Percentiles rank a stretch among this genome's conserved stretches.
These are phyloP conservation scores for Pseudomugil tenellus DNA, from an alignment of 2,797 vertebrate species.

Conservation along the genomic window DNA sequence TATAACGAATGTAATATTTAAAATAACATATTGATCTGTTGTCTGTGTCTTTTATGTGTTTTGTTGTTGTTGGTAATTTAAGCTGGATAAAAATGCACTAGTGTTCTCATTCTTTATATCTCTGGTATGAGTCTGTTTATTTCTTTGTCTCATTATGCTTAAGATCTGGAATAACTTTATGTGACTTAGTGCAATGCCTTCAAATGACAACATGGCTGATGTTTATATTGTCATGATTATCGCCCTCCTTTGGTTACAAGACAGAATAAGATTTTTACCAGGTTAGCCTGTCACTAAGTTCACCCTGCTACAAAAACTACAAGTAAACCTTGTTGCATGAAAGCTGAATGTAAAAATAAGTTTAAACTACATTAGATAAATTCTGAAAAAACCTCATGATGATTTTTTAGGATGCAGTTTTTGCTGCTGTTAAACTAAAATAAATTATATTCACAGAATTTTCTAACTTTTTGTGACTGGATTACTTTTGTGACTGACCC, in stretches of 20 bases:
- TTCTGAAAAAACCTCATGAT: not conserved
- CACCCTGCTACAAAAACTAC: not conserved
- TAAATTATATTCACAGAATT: not conserved
- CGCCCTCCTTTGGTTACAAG: slow-evolving; percentile 60
- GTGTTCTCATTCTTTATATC: slow-evolving; percentile 45
- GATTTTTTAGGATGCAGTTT: not conserved
- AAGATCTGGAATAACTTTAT: slow-evolving; percentile 28
- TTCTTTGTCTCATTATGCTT: slow-evolving; percentile 24
- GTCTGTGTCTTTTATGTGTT: slow-evolving; percentile 16
- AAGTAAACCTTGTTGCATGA: not conserved
- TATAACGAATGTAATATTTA: slow-evolving; percentile 27
- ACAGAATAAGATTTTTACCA: slow-evolving; percentile 42
- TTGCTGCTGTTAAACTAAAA: not conserved
- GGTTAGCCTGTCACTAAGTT: not conserved
- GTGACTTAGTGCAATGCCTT: slow-evolving; percentile 20
- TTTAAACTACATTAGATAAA: not conserved
- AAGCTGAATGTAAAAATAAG: not conserved
- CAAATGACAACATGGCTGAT: slow-evolving; percentile 11
- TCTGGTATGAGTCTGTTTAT: slow-evolving; percentile 40
- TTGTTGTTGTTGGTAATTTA: slow-evolving; percentile 9
- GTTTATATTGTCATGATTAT: slow-evolving; percentile 39
- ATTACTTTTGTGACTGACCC: not conserved
- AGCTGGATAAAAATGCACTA: slow-evolving; percentile 33
- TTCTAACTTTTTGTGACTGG: slow-evolving; percentile 3
- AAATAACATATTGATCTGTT: slow-evolving; percentile 29